Base-by-base conservation (phyloP, 2,888 invertebrate species). In the Archips crataeganus region DNA sequence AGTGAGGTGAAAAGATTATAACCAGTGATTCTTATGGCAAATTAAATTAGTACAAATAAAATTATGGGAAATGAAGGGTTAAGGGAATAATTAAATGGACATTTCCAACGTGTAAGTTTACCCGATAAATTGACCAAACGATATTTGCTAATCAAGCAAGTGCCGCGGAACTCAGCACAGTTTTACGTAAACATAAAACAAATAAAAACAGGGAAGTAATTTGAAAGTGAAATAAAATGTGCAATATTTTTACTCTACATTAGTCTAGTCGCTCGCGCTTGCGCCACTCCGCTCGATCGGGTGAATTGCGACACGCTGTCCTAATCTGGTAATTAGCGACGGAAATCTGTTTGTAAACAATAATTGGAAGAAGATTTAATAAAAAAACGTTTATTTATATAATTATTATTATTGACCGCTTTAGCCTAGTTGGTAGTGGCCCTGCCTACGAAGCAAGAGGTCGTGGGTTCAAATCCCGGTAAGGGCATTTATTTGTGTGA, bases 141-240 rank as follows among this genome's bases (percentile, higher is more conserved):
- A 59, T 2, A 13, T 73, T 67, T 63, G 57, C 47, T 39, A 72
- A 72, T 62, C 42, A 13, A 54, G 2, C 47, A 49, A 51, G 6
- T 36, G 34, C n/a, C 47, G 49, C 54, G 61, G 54, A 54, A 72
- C 66, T 47, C 47, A 4, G 11, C 36, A 61, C 62, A 65, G 63
- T 42, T 73, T 73, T 73, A 60, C 73, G 73, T 73, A 73, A 71
- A 70, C 61, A 71, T 36, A 71, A 73, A 73, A 73, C 73, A 73
- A 73, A 59, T 51, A 73, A 73, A 59, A 72, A 11, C 57, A 36
- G 63, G 70, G 54, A 72, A 64, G 64, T 68, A 63, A 73, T 64
- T 73, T 68, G 73, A 63, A 63, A 69, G 68, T 60, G 68, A 68
- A 73, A 69, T 73, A 74, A 54, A 74, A 61, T 66, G 74, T 74